Evolutionary conservation across 2,797 vertebrate genomes (phyloP).

Genomic region (Lepilemur septentrionalis): DNA sequence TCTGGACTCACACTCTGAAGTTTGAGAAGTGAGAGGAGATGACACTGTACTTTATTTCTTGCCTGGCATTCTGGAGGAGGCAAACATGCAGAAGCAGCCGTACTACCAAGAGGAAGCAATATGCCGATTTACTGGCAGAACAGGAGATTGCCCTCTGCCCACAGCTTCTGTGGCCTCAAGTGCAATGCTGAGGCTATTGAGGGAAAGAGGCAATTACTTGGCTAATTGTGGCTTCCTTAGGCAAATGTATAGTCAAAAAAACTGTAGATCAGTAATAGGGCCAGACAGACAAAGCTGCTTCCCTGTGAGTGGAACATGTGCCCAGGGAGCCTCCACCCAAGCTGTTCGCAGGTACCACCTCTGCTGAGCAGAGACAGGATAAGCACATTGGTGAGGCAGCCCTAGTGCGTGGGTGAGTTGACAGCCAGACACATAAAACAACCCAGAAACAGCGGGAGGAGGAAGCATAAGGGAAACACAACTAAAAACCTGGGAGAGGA

Average conservation of each 20-base stretch:
- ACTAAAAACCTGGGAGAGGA: background rate
- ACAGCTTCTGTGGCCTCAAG: background rate
- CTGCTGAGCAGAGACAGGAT: background rate
- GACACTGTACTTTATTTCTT: background rate
- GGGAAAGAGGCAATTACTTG: background rate
- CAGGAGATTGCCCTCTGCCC: background rate
- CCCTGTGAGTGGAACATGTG: background rate
- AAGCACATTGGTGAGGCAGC: background rate
- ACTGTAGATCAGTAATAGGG: no score
- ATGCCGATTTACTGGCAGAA: background rate
- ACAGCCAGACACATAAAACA: background rate
- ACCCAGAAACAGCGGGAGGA: background rate
- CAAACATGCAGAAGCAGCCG: accelerated
- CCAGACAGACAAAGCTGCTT: background rate
- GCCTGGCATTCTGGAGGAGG: background rate
- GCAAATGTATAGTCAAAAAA: background rate
- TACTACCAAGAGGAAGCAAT: background rate
- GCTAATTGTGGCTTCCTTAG: background rate
- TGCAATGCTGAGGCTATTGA: background rate
- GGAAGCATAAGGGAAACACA: background rate
- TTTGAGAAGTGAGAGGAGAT: background rate
- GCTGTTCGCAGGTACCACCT: background rate
- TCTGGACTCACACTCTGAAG: background rate
- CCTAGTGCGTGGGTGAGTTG: background rate
- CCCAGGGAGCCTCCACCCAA: background rate